Percentiles rank a stretch among this genome's conserved stretches.
These are phyloP conservation scores for Limonius californicus DNA, from an alignment of 1,140 invertebrate genomes.

Conservation along the genomic window DNA sequence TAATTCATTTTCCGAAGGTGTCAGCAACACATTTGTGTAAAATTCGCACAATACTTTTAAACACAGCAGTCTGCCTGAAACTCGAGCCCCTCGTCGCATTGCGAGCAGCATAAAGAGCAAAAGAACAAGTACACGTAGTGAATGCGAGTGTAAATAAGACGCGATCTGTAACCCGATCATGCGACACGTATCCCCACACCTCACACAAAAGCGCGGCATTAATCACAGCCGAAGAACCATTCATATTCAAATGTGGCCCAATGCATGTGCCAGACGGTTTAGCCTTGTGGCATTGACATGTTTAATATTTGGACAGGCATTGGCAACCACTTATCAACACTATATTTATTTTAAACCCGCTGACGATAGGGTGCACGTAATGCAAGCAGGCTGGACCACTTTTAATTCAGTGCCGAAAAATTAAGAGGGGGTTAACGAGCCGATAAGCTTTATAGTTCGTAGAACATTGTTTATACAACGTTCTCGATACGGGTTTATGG, in stretches of 20 bases:
- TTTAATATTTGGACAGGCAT: constrained; percentile 29
- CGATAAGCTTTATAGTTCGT: too few species aligned
- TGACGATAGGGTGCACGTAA: background rate
- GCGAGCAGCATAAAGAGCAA: constrained; percentile 5
- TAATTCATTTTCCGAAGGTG: too few species aligned
- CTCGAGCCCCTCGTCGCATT: background rate
- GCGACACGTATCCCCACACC: constrained; percentile 26
- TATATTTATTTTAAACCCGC: constrained; percentile 21
- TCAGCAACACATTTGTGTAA: too few species aligned
- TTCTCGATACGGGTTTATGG: too few species aligned
- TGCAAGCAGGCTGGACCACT: too few species aligned
- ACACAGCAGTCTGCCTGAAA: background rate
- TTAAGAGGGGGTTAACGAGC: too few species aligned
- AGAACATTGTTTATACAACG: too few species aligned
- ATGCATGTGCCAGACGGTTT: constrained; percentile 21
- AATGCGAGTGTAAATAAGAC: constrained; percentile 23
- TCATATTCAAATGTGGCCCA: constrained; percentile 26
- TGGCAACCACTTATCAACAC: constrained; percentile 23
- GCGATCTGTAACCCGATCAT: constrained; percentile 28
- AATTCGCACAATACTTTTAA: background rate
- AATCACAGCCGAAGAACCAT: constrained; percentile 26
- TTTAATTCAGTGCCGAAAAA: too few species aligned
- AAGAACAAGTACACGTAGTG: constrained; percentile 8
- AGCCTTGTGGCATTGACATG: constrained; percentile 26
- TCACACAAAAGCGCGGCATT: constrained; percentile 28